phyloP scores from a whole-genome alignment of 2,113 vertebrate genomes.

The Hydropotes inermis region DNA sequence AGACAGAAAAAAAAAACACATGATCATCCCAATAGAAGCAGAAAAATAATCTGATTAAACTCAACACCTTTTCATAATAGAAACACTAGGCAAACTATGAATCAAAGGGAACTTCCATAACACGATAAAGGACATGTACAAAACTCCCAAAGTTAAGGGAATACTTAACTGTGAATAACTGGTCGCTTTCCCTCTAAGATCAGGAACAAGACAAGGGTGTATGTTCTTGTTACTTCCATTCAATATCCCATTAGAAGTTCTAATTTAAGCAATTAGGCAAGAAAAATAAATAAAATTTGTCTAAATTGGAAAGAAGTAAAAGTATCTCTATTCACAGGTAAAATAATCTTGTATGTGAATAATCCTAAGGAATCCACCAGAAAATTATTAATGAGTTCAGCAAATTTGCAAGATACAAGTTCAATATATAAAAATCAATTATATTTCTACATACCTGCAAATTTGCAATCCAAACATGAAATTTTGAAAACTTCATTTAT shows the following conservation, averaged over 20 bases:
- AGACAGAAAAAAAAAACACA: neutral
- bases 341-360: neutral
- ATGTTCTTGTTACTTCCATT: neutral
- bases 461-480: neutral
- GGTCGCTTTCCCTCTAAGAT: neutral
- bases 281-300: neutral
- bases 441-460: neutral
- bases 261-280: neutral
- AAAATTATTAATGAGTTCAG: neutral
- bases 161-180: neutral
- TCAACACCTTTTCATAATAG: neutral
- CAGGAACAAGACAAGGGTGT: neutral
- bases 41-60: slow-evolving; percentile 5
- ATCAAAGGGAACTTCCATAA: neutral
- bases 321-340: neutral
- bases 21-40: neutral
- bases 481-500: neutral
- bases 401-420: neutral
- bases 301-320: neutral
- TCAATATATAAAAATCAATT: neutral
- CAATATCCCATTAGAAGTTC: neutral
- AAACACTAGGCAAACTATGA: neutral
- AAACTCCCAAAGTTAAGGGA: neutral
- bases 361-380: neutral
- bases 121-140: neutral